A percentile compares a stretch with the other conserved stretches of the same genome.
phyloP scores from a whole-genome alignment of 2,797 vertebrate genomes.

The Scolopax rusticola region DNA sequence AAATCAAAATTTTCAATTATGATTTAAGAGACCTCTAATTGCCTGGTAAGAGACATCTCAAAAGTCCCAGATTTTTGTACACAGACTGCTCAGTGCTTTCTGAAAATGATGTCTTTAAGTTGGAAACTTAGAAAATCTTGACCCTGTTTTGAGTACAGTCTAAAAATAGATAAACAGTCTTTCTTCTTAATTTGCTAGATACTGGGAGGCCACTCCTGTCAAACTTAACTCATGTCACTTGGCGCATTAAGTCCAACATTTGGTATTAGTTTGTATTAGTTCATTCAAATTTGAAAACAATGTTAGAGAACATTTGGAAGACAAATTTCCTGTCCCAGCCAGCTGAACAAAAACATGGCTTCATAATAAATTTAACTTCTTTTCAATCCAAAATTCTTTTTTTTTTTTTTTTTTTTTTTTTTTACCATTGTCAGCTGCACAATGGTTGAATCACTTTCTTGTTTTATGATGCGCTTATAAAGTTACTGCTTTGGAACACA shows the following conservation, averaged over 20 bases:
- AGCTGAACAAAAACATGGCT: neutral
- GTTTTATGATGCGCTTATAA: neutral
- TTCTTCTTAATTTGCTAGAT: neutral
- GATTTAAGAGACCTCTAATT: neutral
- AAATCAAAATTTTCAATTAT: neutral
- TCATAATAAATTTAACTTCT: neutral
- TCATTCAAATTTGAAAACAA: conserved; percentile 1
- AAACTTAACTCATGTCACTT: neutral
- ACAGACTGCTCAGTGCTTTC: neutral
- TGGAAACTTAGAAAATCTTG: neutral
- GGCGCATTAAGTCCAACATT: neutral
- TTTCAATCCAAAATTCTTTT: neutral
- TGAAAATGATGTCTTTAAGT: neutral
- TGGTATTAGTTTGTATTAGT: conserved; percentile 4
- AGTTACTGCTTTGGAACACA: neutral
- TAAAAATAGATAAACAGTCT: neutral
- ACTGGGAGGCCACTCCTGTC: neutral
- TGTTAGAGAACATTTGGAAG: neutral
- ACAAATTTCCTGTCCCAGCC: neutral
- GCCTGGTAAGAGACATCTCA: neutral
- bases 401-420: neutral
- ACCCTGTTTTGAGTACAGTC: neutral
- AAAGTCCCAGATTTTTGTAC: neutral
- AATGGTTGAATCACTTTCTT: neutral
- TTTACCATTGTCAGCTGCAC: neutral